phyloP scores from a whole-genome alignment of 2,113 vertebrate genomes.

The Addax nasomaculatus region DNA sequence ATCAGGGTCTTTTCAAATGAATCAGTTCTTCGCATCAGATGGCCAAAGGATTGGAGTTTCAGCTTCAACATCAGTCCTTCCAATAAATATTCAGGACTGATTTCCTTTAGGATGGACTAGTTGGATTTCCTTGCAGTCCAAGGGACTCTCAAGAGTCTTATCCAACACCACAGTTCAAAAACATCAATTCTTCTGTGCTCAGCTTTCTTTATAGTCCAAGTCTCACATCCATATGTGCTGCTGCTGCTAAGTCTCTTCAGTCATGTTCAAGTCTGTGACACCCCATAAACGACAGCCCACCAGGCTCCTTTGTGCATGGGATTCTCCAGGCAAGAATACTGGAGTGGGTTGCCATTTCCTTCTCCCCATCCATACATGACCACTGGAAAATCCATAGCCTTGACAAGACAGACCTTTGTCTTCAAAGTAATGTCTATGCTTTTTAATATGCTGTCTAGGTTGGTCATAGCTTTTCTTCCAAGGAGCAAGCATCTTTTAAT shows the following conservation, averaged over 20 bases:
- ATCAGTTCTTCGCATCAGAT: neutral
- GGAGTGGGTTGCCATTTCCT: neutral
- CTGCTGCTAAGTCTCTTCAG: neutral
- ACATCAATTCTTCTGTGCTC: neutral
- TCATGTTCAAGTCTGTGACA: neutral
- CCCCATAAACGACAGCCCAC: neutral
- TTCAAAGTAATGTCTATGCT: neutral
- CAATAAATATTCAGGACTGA: neutral
- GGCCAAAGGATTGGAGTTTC: neutral
- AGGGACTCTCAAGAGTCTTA: neutral
- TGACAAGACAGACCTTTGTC: neutral
- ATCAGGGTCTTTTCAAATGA: neutral
- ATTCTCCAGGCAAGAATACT: neutral
- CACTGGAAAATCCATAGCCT: neutral
- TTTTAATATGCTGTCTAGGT: neutral
- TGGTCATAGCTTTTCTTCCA: neutral
- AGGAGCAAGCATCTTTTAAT: neutral
- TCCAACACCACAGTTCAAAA: neutral
- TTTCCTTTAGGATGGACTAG: neutral
- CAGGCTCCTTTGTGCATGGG: neutral
- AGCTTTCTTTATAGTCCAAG: neutral
- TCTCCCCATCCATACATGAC: neutral
- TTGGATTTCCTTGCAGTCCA: neutral
- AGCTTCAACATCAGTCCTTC: neutral
- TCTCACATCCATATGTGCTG: neutral